A percentile compares a stretch with the other conserved stretches of the same genome.
These are phyloP conservation scores for Sula dactylatra DNA, from an alignment of 2,113 vertebrate species.

Conservation along the genomic window DNA sequence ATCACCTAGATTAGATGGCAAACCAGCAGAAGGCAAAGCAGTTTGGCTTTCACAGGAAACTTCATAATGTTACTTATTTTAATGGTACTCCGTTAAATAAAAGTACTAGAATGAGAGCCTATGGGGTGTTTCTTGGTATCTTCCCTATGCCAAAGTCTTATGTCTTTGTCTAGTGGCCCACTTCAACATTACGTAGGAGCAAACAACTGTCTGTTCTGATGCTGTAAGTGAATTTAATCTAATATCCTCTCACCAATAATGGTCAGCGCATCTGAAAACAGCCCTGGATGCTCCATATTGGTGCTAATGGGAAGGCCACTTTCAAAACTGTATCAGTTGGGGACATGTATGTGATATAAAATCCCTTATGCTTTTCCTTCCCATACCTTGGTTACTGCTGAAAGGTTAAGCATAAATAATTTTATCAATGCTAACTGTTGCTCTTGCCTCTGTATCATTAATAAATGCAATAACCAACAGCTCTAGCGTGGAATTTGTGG, in stretches of 20 bases:
- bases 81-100: neutral
- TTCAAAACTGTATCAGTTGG: neutral
- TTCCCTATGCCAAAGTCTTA: neutral
- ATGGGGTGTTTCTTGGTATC: neutral
- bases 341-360: neutral
- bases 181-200: neutral
- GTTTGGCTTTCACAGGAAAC: neutral
- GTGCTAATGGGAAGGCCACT: neutral
- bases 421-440: neutral
- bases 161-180: neutral
- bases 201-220: neutral
- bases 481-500: neutral
- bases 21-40: neutral
- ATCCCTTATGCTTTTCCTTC: neutral
- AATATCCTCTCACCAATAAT: neutral
- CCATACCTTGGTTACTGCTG: neutral
- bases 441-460: neutral
- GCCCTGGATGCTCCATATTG: neutral
- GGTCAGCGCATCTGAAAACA: neutral
- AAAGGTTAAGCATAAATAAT: neutral
- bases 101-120: neutral
- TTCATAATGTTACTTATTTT: neutral
- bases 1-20: neutral
- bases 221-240: neutral
- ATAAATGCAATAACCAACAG: neutral